phyloP scores from a whole-genome alignment of 1,140 invertebrate genomes.

The Triops cancriformis region DNA sequence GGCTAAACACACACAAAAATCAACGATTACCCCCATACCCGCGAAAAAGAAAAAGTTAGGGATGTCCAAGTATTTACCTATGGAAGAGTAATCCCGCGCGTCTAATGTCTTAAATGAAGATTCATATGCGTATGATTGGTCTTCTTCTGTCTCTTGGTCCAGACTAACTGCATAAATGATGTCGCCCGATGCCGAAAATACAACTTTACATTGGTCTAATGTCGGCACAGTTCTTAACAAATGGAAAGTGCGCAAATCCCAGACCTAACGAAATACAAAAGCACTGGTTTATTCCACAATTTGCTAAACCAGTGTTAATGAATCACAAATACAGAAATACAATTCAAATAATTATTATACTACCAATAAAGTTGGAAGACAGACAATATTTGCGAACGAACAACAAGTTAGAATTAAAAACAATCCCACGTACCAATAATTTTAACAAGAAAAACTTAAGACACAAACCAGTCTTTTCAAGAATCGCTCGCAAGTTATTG shows the following conservation, averaged over 20 bases:
- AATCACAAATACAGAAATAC: no score
- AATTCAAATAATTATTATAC: no score
- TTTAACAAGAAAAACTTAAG: slow-evolving; percentile 25
- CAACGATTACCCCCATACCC: neutral
- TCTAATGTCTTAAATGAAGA: slow-evolving; percentile 92
- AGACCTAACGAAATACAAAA: slow-evolving; percentile 48
- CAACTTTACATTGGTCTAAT: slow-evolving; percentile 76
- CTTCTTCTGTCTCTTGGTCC: slow-evolving; percentile 52
- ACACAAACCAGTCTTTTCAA: slow-evolving; percentile 43
- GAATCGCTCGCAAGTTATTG: no score
- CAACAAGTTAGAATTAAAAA: slow-evolving; percentile 67
- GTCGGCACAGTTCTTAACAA: slow-evolving; percentile 85
- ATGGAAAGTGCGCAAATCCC: slow-evolving; percentile 93
- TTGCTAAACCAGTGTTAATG: no score
- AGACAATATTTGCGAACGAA: no score
- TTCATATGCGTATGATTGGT: slow-evolving; percentile 60
- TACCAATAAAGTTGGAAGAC: no score
- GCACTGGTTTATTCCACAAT: neutral
- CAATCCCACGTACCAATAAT: slow-evolving; percentile 41
- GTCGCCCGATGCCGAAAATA: slow-evolving; percentile 57
- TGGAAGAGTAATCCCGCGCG: slow-evolving; percentile 83
- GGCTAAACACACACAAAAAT: slow-evolving; percentile 46
- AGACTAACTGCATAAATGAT: slow-evolving; percentile 52
- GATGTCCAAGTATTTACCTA: slow-evolving; percentile 50
- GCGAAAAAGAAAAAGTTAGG: slow-evolving; percentile 5